phyloP scores from a whole-genome alignment of 2,888 invertebrate genomes.

The Macrophya alboannulata region DNA sequence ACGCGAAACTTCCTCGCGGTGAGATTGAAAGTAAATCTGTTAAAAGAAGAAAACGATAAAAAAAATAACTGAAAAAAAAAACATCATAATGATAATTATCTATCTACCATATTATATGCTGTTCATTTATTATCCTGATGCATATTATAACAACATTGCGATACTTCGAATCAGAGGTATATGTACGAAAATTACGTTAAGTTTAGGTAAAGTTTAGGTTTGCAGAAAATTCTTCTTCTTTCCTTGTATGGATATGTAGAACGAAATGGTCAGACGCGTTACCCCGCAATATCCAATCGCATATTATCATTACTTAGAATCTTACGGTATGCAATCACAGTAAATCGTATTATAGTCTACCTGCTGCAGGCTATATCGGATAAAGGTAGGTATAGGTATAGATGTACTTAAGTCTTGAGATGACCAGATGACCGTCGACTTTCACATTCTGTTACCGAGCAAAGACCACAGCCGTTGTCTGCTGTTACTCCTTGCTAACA shows the following conservation, averaged over 20 bases:
- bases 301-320: slow-evolving; percentile 22
- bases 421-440: slow-evolving; percentile 55
- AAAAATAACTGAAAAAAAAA: slow-evolving; percentile 1
- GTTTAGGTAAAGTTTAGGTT: background rate
- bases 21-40: slow-evolving; percentile 46
- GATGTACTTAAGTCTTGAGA: slow-evolving; percentile 46
- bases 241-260: background rate
- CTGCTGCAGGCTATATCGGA: slow-evolving; percentile 22
- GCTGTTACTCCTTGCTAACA: background rate
- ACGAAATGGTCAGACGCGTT: slow-evolving; percentile 16
- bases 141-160: background rate
- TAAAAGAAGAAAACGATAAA: background rate
- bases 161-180: background rate
- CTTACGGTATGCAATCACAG: slow-evolving; percentile 39
- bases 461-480: slow-evolving; percentile 40
- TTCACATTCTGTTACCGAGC: slow-evolving; percentile 54
- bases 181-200: background rate
- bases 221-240: background rate
- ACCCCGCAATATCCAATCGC: slow-evolving; percentile 8
- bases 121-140: background rate
- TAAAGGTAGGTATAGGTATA: slow-evolving; percentile 7
- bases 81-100: slow-evolving; percentile 10
- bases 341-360: slow-evolving; percentile 35
- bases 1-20: slow-evolving; percentile 9
- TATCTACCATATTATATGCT: background rate